Conservation (phyloP, 2,113 vertebrate species). For the Lepus europaeus region DNA sequence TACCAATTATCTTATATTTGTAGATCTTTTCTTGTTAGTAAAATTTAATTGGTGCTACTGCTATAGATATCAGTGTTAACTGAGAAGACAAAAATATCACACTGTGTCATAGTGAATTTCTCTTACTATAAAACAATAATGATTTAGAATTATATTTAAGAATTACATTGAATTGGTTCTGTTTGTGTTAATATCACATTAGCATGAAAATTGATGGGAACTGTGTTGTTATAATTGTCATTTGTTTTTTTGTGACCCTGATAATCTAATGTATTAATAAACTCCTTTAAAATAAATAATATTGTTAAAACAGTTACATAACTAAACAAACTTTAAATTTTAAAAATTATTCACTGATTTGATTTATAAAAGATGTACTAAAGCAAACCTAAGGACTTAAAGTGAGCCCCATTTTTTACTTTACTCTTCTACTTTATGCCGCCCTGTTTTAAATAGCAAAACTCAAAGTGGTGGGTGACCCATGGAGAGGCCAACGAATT, state of each 20-base stretch:
- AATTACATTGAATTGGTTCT: background rate
- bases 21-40: background rate
- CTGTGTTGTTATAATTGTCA: too few species aligned
- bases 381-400: background rate
- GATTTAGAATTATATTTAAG: background rate
- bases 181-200: too few species aligned
- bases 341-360: background rate
- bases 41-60: background rate
- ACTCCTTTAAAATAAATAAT: background rate
- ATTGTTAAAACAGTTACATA: background rate
- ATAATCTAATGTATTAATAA: too few species aligned
- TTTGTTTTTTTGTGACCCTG: too few species aligned
- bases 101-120: background rate
- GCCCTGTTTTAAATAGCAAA: constrained; percentile 33
- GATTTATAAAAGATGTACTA: background rate
- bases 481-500: constrained; percentile 50
- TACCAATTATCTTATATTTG: background rate
- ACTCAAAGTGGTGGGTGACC: constrained; percentile 55
- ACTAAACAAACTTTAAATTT: background rate
- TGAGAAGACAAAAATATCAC: background rate
- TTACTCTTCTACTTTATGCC: background rate
- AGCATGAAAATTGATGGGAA: too few species aligned
- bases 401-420: background rate
- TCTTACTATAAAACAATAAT: background rate
- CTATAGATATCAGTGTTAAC: background rate